Percentiles rank a stretch among this genome's conserved stretches.
These are phyloP conservation scores for Trogon melanurus DNA, from an alignment of 2,113 vertebrate species.

Conservation along the genomic window DNA sequence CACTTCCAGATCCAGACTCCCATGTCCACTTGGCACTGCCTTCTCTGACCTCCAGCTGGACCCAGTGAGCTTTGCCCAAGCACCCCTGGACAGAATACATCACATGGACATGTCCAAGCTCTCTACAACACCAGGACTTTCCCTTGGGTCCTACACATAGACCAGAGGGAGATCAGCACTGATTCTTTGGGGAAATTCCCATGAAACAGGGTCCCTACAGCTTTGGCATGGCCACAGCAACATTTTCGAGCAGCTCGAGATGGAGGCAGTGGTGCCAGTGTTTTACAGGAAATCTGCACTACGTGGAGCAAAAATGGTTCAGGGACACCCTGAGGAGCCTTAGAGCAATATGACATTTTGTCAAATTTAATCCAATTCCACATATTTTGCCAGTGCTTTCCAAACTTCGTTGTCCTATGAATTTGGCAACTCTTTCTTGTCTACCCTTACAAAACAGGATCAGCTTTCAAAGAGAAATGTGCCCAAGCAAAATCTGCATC, in stretches of 20 bases:
- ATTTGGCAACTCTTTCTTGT: conserved; percentile 53
- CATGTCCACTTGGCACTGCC: fast-evolving
- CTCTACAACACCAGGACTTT: neutral
- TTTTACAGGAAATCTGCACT: conserved; percentile 13
- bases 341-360: conserved; percentile 61
- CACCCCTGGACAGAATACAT: neutral
- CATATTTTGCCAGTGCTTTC: conserved; percentile 53
- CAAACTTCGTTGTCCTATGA: conserved; percentile 54
- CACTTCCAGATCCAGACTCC: neutral
- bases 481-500: conserved; percentile 47
- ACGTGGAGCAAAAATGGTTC: conserved; percentile 24
- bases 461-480: conserved; percentile 60
- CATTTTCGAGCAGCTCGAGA: neutral
- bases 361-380: conserved; percentile 64
- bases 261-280: neutral
- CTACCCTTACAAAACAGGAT: conserved; percentile 63
- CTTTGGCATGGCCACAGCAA: neutral
- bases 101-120: fast-evolving
- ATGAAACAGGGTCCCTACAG: neutral
- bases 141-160: neutral
- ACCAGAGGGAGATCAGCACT: neutral
- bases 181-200: neutral
- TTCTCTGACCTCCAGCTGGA: neutral
- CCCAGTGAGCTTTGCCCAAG: neutral
- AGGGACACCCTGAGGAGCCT: conserved; percentile 48